Evolutionary conservation across 30 jellyfish, hydroid and myxozoan species (phyloP).

Genomic region (Phacellophora camtschatica): DNA sequence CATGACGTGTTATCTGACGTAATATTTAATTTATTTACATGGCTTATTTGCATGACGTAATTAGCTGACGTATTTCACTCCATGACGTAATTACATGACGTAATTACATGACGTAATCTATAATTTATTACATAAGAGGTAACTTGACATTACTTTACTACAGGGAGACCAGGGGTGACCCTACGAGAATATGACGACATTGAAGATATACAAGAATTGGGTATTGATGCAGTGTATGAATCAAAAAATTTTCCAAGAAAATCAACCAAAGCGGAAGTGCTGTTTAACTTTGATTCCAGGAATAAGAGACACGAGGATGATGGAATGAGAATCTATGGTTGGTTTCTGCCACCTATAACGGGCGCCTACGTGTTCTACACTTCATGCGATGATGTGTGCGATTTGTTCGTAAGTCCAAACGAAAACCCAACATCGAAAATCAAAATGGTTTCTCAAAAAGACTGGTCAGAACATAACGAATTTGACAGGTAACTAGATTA

Average conservation of each 20-base stretch:
- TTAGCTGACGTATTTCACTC: too few relatives aligned
- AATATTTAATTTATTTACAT: too few relatives aligned
- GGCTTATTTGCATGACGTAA: too few relatives aligned
- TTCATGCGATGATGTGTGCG: conserved; percentile 94
- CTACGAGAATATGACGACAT: conserved; percentile 77
- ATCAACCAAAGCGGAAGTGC: conserved; percentile 75
- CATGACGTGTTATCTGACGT: too few relatives aligned
- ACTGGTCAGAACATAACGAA: conserved; percentile 97
- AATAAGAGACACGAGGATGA: conserved; percentile 60
- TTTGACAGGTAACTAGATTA: conserved; percentile 77
- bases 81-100: too few relatives aligned
- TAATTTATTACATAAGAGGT: too few relatives aligned
- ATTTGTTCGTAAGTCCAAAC: conserved; percentile 81
- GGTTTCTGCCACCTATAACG: conserved; percentile 96
- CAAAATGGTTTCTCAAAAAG: conserved; percentile 85
- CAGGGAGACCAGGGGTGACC: conserved; percentile 89
- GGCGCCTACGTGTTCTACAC: conserved; percentile 92
- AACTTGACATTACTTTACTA: too few relatives aligned
- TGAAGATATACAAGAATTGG: conserved; percentile 52
- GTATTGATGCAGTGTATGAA: conserved; percentile 80
- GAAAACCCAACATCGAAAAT: conserved; percentile 81
- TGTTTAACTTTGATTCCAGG: conserved; percentile 80
- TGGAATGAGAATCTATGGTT: conserved; percentile 82
- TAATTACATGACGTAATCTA: too few relatives aligned
- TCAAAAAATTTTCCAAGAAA: conserved; percentile 69